Evolutionary conservation across 1,140 invertebrate genomes (phyloP).

Genomic region (Ips nitidus): DNA sequence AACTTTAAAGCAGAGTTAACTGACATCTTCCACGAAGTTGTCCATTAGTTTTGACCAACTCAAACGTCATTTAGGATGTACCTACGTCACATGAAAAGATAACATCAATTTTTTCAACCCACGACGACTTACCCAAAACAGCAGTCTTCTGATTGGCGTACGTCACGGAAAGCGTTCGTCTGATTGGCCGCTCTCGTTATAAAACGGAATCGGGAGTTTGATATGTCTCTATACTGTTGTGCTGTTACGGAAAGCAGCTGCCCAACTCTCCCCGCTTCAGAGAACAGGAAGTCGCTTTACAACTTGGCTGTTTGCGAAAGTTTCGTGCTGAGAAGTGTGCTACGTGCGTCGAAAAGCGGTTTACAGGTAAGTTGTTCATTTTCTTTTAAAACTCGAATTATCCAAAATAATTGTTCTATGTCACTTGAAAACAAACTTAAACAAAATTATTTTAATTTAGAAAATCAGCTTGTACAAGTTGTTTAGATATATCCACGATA

Average conservation of each 20-base stretch:
- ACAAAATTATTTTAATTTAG: no score
- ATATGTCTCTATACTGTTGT: slow-evolving; percentile 6
- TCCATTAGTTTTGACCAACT: no score
- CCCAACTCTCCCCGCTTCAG: background rate
- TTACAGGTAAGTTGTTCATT: background rate
- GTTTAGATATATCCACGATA: no score
- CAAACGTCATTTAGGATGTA: no score
- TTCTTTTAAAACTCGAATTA: background rate
- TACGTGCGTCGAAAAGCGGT: background rate
- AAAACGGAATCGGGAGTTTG: slow-evolving; percentile 10
- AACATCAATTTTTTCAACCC: slow-evolving; percentile 7
- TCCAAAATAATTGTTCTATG: background rate
- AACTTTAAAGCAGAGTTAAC: no score
- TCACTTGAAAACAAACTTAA: background rate
- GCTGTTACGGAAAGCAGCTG: slow-evolving; percentile 1
- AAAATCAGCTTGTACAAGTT: no score
- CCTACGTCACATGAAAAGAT: background rate
- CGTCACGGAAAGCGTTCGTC: background rate
- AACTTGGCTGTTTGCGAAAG: slow-evolving; percentile 2
- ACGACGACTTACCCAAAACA: slow-evolving; percentile 5
- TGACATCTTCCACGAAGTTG: no score
- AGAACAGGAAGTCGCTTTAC: background rate
- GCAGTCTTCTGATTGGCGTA: slow-evolving; percentile 2
- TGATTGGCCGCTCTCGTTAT: slow-evolving; percentile 10
- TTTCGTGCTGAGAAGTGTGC: slow-evolving; percentile 1